Percentiles rank a stretch among this genome's conserved stretches.
Conservation (phyloP, 2,113 vertebrate genomes). For the Brachypodius melanocephalos region DNA sequence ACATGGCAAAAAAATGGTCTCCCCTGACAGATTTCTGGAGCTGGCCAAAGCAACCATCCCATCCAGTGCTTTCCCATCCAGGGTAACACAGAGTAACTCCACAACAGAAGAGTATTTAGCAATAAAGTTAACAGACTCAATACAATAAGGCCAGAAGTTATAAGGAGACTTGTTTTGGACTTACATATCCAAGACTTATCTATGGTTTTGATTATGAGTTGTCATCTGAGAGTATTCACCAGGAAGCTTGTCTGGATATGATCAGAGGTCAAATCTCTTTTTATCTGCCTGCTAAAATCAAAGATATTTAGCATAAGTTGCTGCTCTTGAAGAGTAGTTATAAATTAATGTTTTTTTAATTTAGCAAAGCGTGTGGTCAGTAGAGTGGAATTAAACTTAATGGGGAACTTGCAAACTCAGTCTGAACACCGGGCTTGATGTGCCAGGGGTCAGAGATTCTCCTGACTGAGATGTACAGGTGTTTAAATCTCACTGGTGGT, state of each 20-base stretch:
- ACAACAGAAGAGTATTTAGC: background rate
- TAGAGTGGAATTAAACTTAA: background rate
- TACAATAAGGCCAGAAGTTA: background rate
- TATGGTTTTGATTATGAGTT: background rate
- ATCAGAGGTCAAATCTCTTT: background rate
- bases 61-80: background rate
- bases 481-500: background rate
- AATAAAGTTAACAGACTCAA: background rate
- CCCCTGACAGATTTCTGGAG: background rate
- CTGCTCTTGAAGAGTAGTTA: background rate
- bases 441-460: background rate
- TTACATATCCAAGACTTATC: accelerated
- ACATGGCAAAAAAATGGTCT: background rate
- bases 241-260: background rate
- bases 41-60: background rate
- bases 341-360: background rate
- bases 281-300: background rate
- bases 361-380: background rate
- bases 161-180: background rate
- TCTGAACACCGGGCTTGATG: background rate
- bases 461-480: background rate
- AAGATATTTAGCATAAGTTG: background rate
- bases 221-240: background rate
- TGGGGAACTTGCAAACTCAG: background rate
- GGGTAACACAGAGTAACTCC: background rate